These are phyloP conservation scores for Pogonognathellus flavescens DNA, from an alignment of 1,140 invertebrate genomes.

Conservation along the genomic window DNA sequence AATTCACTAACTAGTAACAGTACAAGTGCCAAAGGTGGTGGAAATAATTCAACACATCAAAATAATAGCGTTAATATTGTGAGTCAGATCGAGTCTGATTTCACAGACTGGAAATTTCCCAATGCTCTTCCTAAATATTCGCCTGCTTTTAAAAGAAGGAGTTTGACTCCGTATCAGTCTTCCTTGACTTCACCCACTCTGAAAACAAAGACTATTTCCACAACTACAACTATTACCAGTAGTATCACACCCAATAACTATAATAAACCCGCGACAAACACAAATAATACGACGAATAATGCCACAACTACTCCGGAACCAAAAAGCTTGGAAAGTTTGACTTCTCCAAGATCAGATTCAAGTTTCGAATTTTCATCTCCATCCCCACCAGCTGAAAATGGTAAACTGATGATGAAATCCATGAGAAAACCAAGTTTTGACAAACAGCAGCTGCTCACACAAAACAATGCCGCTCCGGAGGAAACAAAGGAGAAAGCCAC, in stretches of 20 bases:
- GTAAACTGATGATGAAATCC: conserved; percentile 35
- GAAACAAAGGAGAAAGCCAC: conserved; percentile 59
- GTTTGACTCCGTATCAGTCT: conserved; percentile 77
- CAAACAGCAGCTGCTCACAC: conserved; percentile 6
- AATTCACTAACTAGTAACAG: conserved; percentile 50
- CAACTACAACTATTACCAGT: conserved; percentile 70
- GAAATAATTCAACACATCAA: not conserved
- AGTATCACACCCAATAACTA: conserved; percentile 66
- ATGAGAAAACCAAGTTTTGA: conserved; percentile 17
- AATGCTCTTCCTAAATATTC: conserved; percentile 80
- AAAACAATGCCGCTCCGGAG: conserved; percentile 53
- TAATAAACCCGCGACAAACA: conserved; percentile 37
- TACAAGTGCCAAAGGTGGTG: conserved; percentile 59
- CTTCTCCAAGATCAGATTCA: conserved; percentile 73
- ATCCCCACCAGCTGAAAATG: conserved; percentile 26
- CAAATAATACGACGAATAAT: conserved; percentile 40
- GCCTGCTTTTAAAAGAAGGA: conserved; percentile 85
- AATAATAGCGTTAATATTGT: conserved; percentile 31
- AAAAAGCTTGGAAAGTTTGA: conserved; percentile 76
- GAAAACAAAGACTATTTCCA: conserved; percentile 70
- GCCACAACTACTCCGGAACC: conserved; percentile 69
- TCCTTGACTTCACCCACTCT: conserved; percentile 67
- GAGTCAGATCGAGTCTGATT: conserved; percentile 33
- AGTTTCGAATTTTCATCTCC: conserved; percentile 76
- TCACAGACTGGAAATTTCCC: conserved; percentile 64